Evolutionary conservation across 2,113 vertebrate species (phyloP), one percentile per base, ranked within the genome.

Genomic region (Steatornis caripensis): DNA sequence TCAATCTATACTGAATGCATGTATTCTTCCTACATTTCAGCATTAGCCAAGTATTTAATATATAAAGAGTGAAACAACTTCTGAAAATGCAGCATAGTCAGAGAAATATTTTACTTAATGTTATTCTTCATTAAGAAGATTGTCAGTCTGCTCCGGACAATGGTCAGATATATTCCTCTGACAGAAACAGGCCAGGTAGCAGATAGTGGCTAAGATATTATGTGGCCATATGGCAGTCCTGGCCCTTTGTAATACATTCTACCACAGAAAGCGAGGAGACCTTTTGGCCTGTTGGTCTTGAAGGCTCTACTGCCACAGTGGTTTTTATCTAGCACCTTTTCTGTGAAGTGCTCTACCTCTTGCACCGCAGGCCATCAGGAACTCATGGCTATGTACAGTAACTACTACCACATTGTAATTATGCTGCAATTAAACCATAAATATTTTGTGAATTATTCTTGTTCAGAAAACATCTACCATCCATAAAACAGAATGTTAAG

Each of bases 221-320:
- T 6, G 7, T 1, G 21, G 46, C 15, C 51, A 11, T 20, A 23
- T 0, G 5, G 15, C 23, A 61, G 6, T 9, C 34, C 36, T 84
- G 60, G 46, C 18, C 61, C n/a, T 45, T 21, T 12, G 0, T 2
- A 30, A 14, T 1, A 10, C 10, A 20, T 78, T 32, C 45, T 4
- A 1, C 3, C 36, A n/a, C n/a, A 39, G 49, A 21, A n/a, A 45
- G 6, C 0, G 3, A 89, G 32, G 16, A 68, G 29, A 60, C 53
- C 34, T 6, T 58, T 27, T 12, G 60, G 23, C 8, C 37, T 32
- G 1, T 12, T 53, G 30, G 6, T 46, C 48, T 24, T 32, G 15
- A 13, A 7, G 19, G 82, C 45, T 70, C 78, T 55, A 4, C 30
- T 22, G 11, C 46, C n/a, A 3, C 0, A 23, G 49, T 21, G 19